These are phyloP conservation scores for Heliconius ismenius DNA, from an alignment of 2,888 invertebrate genomes.

Conservation along the genomic window DNA sequence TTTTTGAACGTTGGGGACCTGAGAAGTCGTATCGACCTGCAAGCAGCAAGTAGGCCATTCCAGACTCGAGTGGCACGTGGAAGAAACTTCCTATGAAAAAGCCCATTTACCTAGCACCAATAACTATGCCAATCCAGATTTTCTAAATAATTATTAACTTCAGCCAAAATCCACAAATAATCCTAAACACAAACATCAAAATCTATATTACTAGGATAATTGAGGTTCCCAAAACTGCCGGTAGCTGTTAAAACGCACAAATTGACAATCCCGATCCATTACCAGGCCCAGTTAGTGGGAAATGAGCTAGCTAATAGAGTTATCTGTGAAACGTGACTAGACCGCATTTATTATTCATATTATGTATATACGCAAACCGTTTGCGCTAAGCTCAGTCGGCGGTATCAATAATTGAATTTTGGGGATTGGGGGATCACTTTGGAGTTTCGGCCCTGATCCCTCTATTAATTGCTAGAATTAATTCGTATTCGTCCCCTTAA, in stretches of 20 bases:
- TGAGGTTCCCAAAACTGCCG: background rate
- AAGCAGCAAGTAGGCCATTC: too few relatives aligned
- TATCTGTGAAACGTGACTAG: slow-evolving; percentile 37
- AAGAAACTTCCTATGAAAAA: too few relatives aligned
- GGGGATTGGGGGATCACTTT: slow-evolving; percentile 55
- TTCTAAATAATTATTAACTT: background rate
- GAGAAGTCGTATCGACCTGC: too few relatives aligned
- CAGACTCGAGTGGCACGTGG: too few relatives aligned
- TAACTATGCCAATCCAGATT: too few relatives aligned
- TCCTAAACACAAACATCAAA: too few relatives aligned
- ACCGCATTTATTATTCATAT: slow-evolving; percentile 39
- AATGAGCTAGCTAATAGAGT: slow-evolving; percentile 32
- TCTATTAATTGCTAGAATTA: slow-evolving; percentile 75
- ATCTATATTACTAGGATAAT: background rate
- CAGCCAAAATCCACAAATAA: background rate
- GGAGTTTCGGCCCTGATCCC: slow-evolving; percentile 56
- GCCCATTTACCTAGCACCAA: too few relatives aligned
- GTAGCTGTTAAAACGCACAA: slow-evolving; percentile 20
- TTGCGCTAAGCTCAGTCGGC: slow-evolving; percentile 43
- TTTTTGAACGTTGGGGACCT: too few relatives aligned
- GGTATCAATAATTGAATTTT: slow-evolving; percentile 73
- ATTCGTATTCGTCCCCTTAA: slow-evolving; percentile 57
- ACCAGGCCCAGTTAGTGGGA: slow-evolving; percentile 23
- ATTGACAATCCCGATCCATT: slow-evolving; percentile 28
- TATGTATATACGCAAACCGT: slow-evolving; percentile 34